Percentiles rank a stretch among this genome's conserved stretches.
Conservation (phyloP, 1,140 invertebrate genomes). For the Carcinoscorpius rotundicauda region DNA sequence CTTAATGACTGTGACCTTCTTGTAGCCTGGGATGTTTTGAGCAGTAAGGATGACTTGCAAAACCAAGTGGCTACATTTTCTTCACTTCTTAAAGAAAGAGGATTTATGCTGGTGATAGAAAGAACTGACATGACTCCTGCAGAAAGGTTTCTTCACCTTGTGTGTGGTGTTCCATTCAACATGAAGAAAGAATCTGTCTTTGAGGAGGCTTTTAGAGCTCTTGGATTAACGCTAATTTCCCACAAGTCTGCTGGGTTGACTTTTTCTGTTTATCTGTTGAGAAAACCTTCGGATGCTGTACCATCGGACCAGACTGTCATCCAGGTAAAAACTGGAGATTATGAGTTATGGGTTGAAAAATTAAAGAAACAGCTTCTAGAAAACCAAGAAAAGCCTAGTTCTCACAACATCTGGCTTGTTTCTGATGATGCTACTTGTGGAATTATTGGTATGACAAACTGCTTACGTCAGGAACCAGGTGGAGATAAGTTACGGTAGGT, state of each 20-base stretch:
- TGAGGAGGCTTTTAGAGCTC: conserved; percentile 17
- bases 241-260: conserved; percentile 29
- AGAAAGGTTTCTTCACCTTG: conserved; percentile 23
- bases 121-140: conserved; percentile 38
- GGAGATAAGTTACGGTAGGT: conserved; percentile 52
- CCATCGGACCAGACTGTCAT: conserved; percentile 28
- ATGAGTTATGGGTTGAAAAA: conserved; percentile 57
- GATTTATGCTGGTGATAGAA: conserved; percentile 67
- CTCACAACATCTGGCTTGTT: conserved; percentile 52
- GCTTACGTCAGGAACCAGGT: conserved; percentile 68
- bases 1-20: conserved; percentile 29
- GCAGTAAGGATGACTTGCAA: conserved; percentile 30
- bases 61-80: conserved; percentile 27
- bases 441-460: conserved; percentile 75
- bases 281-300: conserved; percentile 18
- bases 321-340: conserved; percentile 32
- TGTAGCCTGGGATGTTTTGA: conserved; percentile 29
- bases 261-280: conserved; percentile 30
- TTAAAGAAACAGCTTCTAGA: conserved; percentile 33
- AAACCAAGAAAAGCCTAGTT: conserved; percentile 36
- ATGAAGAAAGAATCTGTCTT: conserved; percentile 6
- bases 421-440: conserved; percentile 45
- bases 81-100: conserved; percentile 49
- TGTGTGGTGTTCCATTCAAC: conserved; percentile 18
- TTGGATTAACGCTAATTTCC: conserved; percentile 23